Evolutionary conservation across 2,797 vertebrate genomes (phyloP).

Genomic region (Amphiprion clarkii): DNA sequence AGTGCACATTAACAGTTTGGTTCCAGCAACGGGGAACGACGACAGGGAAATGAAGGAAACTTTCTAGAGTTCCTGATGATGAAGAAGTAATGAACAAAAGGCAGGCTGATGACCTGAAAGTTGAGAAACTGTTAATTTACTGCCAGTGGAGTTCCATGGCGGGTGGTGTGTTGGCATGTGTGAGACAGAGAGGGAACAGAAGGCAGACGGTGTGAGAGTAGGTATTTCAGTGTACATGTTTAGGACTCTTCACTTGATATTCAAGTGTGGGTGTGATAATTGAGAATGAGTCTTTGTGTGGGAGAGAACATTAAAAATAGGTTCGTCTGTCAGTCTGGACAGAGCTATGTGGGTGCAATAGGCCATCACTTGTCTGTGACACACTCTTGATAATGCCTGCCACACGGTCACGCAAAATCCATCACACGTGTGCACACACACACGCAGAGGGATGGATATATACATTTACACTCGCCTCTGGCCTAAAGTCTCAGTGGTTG

Average conservation of each 20-base stretch:
- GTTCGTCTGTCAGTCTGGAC: slow-evolving; percentile 23
- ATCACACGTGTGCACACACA: slow-evolving; percentile 45
- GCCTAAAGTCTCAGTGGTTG: slow-evolving; percentile 55
- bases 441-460: slow-evolving; percentile 13
- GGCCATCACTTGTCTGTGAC: slow-evolving; percentile 61
- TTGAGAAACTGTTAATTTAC: slow-evolving; percentile 28
- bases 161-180: neutral
- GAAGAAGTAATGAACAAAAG: slow-evolving; percentile 25
- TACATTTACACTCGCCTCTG: slow-evolving; percentile 15
- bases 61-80: neutral
- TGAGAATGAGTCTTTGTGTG: neutral
- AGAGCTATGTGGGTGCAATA: slow-evolving; percentile 22
- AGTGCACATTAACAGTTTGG: neutral
- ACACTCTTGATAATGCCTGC: slow-evolving; percentile 70
- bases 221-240: neutral
- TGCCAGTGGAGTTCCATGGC: neutral
- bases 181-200: neutral
- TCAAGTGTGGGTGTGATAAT: neutral
- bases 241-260: neutral
- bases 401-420: slow-evolving; percentile 73
- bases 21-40: neutral
- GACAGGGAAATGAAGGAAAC: slow-evolving; percentile 7
- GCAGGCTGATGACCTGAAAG: slow-evolving; percentile 13
- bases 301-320: slow-evolving; percentile 7
- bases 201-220: no score